Base-by-base conservation (phyloP, 2,797 vertebrate genomes). In the Cottoperca gobio region DNA sequence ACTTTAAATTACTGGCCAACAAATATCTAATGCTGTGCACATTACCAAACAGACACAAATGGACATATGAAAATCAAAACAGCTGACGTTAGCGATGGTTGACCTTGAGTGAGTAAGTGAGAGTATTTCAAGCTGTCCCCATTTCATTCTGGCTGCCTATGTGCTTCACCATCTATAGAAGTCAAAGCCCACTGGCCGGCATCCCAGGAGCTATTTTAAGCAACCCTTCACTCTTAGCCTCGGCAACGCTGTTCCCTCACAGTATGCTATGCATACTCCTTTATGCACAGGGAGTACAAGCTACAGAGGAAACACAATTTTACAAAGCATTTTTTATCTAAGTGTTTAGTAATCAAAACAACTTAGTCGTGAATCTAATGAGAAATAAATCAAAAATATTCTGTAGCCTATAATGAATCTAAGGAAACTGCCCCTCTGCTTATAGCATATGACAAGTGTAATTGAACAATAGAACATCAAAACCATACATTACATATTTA, bases 131-230 rank as follows among this genome's bases (percentile, higher is more conserved):
- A 96, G 94, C 96, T 95, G 95, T 95, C 88, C 95, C 96, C 96
- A 92, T 95, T 96, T 97, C 96, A 96, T 91, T 88, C 86, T 94
- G 91, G 90, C 95, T 94, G 95, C 89, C 61, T 95, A 95, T 93
- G 93, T 92, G 95, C 96, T 94, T 97, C 96, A 95, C 97, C 98
- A 98, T 99, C 98, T 99, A 98, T 97, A 99, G 98, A 96, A 97
- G 96, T 97, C 95, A 93, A 93, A 93, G 90, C 83, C 91, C 90
- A 90, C 93, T 97, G 96, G 96, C 94, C 84, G 70, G 76, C 88
- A 86, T 93, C 93, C 94, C 87, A 76, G 89, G 84, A 90, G 90
- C 97, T 99, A 99, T 98, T 99, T 98, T 97, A 96, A 96, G 96
- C 91, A 88, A 94, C 88, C 81, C 85, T 89, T 89, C 87, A 86